Conservation (phyloP, 2,113 vertebrate species). For the Pseudolaguvia tuberculata region DNA sequence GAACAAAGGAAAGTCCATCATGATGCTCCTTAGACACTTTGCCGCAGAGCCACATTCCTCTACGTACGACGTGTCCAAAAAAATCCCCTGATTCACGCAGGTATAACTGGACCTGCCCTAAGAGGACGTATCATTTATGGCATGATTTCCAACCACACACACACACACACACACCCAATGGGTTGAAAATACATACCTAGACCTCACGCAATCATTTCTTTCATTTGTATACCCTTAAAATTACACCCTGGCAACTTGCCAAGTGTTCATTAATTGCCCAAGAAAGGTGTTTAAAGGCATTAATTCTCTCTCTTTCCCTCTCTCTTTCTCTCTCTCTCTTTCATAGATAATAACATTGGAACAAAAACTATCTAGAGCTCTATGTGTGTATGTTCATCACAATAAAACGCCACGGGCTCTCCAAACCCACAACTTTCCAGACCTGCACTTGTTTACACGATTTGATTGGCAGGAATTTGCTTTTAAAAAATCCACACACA, state of each 20-base stretch:
- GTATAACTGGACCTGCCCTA: background rate
- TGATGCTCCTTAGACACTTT: background rate
- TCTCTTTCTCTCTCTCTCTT: background rate
- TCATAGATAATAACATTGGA: background rate
- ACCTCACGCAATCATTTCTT: background rate
- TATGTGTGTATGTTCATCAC: background rate
- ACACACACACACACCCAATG: background rate
- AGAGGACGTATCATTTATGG: background rate
- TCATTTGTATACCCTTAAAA: background rate
- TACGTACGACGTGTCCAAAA: background rate
- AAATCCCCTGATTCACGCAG: background rate
- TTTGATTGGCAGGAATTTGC: background rate
- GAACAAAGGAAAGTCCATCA: slow-evolving; percentile 42
- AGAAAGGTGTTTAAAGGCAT: background rate
- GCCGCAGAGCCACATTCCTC: background rate
- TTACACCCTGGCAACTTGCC: background rate
- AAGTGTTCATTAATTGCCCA: background rate
- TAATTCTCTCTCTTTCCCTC: background rate
- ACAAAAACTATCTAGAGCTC: slow-evolving; percentile 4
- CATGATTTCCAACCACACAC: background rate
- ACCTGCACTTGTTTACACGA: background rate
- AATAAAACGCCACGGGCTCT: too few relatives aligned
- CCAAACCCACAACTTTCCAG: background rate
- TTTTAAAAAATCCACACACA: too few relatives aligned
- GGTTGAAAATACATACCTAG: slow-evolving; percentile 14